A percentile compares a stretch with the other conserved stretches of the same genome.
These are phyloP conservation scores for Volucella inanis DNA, from an alignment of 2,888 invertebrate species.

Conservation along the genomic window DNA sequence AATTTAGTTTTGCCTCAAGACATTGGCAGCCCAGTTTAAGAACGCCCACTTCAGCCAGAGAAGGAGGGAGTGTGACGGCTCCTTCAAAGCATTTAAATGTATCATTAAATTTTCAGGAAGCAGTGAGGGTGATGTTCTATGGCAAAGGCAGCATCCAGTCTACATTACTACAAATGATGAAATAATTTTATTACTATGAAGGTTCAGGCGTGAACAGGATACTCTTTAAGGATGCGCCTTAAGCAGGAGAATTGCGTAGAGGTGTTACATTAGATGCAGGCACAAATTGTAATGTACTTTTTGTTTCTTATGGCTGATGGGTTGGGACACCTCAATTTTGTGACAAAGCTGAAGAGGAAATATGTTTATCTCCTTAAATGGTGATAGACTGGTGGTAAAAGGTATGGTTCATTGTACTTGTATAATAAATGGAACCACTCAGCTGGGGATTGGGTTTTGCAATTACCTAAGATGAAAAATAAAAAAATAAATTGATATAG, in stretches of 20 bases:
- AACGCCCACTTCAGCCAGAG: background rate
- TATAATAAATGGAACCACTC: background rate
- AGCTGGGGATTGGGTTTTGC: background rate
- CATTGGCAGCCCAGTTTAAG: constrained; percentile 3
- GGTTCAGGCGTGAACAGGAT: constrained; percentile 20
- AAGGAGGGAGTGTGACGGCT: background rate
- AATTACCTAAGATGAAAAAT: constrained; percentile 28
- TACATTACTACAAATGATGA: constrained; percentile 52
- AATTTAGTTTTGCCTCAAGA: constrained; percentile 62
- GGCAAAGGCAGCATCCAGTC: background rate
- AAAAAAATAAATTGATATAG: background rate
- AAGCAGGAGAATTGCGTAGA: constrained; percentile 39
- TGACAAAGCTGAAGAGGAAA: constrained; percentile 47
- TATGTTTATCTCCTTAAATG: constrained; percentile 55
- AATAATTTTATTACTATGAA: constrained; percentile 66
- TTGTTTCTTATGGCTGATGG: constrained; percentile 18
- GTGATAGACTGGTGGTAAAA: constrained; percentile 40
- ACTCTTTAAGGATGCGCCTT: constrained; percentile 14
- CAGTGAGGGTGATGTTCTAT: background rate
- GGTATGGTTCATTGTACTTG: constrained; percentile 34
- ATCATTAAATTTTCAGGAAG: constrained; percentile 70
- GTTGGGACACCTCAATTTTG: constrained; percentile 11
- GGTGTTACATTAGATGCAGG: constrained; percentile 61
- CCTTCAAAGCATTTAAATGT: constrained; percentile 55
- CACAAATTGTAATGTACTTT: constrained; percentile 15